These are phyloP conservation scores for Geophilus truncorum DNA, from an alignment of 2,888 invertebrate species.

Conservation along the genomic window DNA sequence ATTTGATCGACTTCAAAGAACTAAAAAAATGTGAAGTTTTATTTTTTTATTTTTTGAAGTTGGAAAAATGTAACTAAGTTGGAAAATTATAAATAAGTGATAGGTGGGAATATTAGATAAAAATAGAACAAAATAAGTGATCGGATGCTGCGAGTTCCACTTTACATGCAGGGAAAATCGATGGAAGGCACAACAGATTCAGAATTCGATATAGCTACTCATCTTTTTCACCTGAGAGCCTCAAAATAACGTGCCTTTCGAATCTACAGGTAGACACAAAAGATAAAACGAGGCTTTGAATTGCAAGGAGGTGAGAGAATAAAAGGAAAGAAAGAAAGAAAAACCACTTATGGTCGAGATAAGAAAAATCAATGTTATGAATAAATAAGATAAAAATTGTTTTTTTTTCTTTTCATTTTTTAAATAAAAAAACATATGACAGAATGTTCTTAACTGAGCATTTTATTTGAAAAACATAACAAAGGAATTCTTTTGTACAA, in stretches of 20 bases:
- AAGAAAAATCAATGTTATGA: not conserved
- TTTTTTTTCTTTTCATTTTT: too few relatives aligned
- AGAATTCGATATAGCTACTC: not conserved
- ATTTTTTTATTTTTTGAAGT: not conserved
- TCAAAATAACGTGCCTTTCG: not conserved
- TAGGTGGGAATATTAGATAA: not conserved
- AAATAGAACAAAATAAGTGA: not conserved
- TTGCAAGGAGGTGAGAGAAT: not conserved
- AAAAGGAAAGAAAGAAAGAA: not conserved
- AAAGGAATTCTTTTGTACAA: not conserved
- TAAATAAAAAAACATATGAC: too few relatives aligned
- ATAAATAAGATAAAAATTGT: not conserved
- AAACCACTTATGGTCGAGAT: not conserved
- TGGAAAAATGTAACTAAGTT: not conserved
- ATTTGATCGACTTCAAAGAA: not conserved
- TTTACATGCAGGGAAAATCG: not conserved
- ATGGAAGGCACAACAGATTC: not conserved
- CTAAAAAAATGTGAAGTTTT: not conserved
- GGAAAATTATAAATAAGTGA: not conserved
- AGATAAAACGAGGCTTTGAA: not conserved
- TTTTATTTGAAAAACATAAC: too few relatives aligned
- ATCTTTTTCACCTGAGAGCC: slow-evolving; percentile 17
- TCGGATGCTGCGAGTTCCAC: not conserved
- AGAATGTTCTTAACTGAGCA: too few relatives aligned
- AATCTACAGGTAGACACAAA: not conserved